phyloP scores from a whole-genome alignment of 2,797 vertebrate genomes.

The Coilia nasus region DNA sequence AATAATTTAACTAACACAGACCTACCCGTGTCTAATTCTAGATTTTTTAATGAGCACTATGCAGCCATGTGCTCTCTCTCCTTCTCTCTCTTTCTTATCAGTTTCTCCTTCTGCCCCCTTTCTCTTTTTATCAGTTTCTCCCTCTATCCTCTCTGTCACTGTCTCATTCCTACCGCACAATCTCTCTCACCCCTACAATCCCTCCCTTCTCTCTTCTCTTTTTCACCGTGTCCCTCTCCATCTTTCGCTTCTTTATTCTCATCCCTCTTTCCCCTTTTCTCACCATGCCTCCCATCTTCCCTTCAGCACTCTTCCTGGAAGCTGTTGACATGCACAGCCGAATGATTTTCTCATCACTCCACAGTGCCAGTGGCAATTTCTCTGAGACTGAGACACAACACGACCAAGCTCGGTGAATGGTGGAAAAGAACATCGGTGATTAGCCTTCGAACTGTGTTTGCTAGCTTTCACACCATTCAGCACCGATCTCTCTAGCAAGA shows the following conservation, averaged over 20 bases:
- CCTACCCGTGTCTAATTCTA: conserved; percentile 34
- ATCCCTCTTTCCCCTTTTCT: background rate
- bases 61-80: background rate
- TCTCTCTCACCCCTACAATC: no score
- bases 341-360: background rate
- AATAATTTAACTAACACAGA: conserved; percentile 51
- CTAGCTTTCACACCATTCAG: background rate
- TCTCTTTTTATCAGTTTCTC: background rate
- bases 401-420: background rate
- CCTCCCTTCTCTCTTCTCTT: no score
- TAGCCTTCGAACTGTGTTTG: conserved; percentile 8
- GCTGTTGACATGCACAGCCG: background rate
- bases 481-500: background rate
- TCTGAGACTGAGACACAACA: background rate
- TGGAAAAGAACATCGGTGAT: background rate
- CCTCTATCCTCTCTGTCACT: no score
- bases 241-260: background rate
- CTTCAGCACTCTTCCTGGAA: background rate
- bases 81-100: background rate
- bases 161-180: no score
- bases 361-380: background rate
- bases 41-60: conserved; percentile 7
- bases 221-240: background rate
- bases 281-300: background rate
- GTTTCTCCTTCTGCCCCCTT: background rate